Base-by-base conservation (phyloP, 2,888 invertebrate genomes). In the Atethmia centrago region DNA sequence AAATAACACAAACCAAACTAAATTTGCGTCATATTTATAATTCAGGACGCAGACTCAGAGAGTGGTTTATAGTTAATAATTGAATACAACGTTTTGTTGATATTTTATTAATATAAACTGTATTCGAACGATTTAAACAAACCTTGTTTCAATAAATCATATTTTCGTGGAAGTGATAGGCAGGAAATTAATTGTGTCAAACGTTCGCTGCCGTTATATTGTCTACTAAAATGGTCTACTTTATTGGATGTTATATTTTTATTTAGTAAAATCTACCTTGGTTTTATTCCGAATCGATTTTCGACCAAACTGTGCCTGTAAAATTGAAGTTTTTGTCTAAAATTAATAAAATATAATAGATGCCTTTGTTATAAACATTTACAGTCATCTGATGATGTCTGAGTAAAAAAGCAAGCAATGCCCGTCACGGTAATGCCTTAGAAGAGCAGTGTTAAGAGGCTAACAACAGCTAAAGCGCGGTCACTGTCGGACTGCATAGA, bases 1-100 rank as follows among this genome's bases (percentile, higher is more conserved):
- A 91, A 92, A 92, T 92, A 91, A 91, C 90, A 90, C 89, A 91
- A 89, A 88, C 81, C 84, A 87, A 88, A 91, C 90, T 90, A 90
- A 90, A 90, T 90, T 90, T 82, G 86, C 80, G 88, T 86, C 83
- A 79, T 88, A 90, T 91, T 90, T 90, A 89, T 89, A 87, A 90
- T 91, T 90, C 88, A 89, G 66, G 76, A 73, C 75, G 76, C 79
- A 73, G 74, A 79, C 75, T 64, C 76, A 75, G 71, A 79, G 75
- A 74, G 76, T 74, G 79, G 85, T 84, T 85, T 83, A 82, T 82
- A 88, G 85, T 88, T 88, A 83, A 85, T 79, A 86, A 87, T 88
- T 83, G 76, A 87, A 88, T 85, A 75, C 76, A 74, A 45, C 77
- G 83, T 72, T 87, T 82, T 86, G 84, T 81, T 87, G 71, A 78